These are phyloP conservation scores for Papilio helenus DNA, from an alignment of 1,140 invertebrate genomes.

Conservation along the genomic window DNA sequence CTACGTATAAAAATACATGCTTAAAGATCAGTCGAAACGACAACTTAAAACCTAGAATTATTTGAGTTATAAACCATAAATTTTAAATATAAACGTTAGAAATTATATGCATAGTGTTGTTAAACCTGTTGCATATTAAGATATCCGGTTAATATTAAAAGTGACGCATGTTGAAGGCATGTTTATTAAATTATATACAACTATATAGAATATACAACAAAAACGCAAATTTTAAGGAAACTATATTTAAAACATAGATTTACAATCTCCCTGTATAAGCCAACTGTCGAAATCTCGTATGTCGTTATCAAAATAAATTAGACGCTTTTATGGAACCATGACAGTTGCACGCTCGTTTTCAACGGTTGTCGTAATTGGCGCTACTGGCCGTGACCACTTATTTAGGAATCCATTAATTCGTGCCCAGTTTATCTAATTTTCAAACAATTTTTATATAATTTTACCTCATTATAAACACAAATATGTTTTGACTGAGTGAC, in stretches of 20 bases:
- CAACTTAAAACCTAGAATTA: background rate
- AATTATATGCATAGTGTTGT: background rate
- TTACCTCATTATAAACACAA: background rate
- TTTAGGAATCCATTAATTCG: constrained; percentile 33
- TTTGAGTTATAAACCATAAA: background rate
- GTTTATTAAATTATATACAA: constrained; percentile 8
- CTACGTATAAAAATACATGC: background rate
- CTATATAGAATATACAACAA: background rate
- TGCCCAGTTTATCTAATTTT: constrained; percentile 32
- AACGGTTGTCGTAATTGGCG: constrained; percentile 34
- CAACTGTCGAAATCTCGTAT: constrained; percentile 32
- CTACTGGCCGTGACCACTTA: constrained; percentile 35
- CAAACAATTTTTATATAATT: background rate
- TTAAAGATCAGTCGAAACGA: background rate
- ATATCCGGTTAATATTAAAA: constrained; percentile 3
- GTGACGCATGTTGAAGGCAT: background rate
- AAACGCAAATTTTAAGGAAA: background rate
- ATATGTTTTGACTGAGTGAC: background rate
- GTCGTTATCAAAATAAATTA: constrained; percentile 39
- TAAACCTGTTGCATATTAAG: background rate
- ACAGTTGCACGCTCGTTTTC: constrained; percentile 38
- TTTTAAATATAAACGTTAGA: background rate
- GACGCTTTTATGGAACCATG: constrained; percentile 33
- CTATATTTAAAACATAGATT: background rate
- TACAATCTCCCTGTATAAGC: background rate